Evolutionary conservation across 2,797 vertebrate species (phyloP).

Genomic region (Chrosomus eos): DNA sequence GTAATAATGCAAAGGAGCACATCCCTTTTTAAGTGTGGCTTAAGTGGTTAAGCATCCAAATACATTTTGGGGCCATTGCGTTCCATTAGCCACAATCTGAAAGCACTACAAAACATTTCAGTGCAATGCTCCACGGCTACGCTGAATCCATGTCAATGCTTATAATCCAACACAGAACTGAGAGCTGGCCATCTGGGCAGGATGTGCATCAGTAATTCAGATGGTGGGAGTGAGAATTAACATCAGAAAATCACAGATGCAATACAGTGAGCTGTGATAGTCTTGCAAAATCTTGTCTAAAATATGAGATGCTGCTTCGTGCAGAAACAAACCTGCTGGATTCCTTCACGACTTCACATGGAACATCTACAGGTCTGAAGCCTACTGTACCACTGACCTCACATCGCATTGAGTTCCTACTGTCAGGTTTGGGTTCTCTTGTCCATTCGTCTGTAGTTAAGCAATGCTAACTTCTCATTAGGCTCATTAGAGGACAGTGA

Average conservation of each 20-base stretch:
- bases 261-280: constrained; percentile 37
- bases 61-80: background rate
- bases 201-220: constrained; percentile 43
- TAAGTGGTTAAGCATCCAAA: background rate
- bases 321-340: constrained; percentile 4
- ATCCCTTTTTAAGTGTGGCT: background rate
- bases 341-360: background rate
- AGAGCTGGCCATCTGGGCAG: constrained; percentile 36
- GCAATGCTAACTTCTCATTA: constrained; percentile 46
- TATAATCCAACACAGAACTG: constrained; percentile 21
- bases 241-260: constrained; percentile 34
- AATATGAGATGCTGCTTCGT: background rate
- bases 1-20: background rate
- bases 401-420: background rate
- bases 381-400: constrained; percentile 45
- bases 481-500: constrained; percentile 24
- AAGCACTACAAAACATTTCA: background rate
- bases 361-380: constrained; percentile 44
- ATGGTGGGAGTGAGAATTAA: constrained; percentile 33
- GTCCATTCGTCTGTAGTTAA: constrained; percentile 16
- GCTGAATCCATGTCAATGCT: constrained; percentile 11
- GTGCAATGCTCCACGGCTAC: background rate
- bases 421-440: constrained; percentile 32
- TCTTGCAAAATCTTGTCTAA: constrained; percentile 16
- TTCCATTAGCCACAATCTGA: constrained; percentile 4